A percentile compares a stretch with the other conserved stretches of the same genome.
Evolutionary conservation across 2,113 vertebrate genomes (phyloP).

Genomic region (Macaca fascicularis): T2T-MFA8v1.1 NC_088376.1:125520001-125520500

Average conservation of each 20-base stretch:
- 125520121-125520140: constrained; percentile 48
- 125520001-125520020: constrained; percentile 65
- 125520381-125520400: neutral
- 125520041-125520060: neutral
- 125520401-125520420: neutral
- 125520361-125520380: neutral
- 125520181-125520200: constrained; percentile 11
- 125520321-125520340: constrained; percentile 17
- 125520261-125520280: neutral
- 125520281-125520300: neutral
- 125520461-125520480: neutral
- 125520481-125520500: neutral
- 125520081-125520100: constrained; percentile 79
- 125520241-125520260: neutral
- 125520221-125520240: neutral
- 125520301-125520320: neutral
- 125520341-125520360: fast-evolving
- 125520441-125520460: neutral
- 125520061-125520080: constrained; percentile 70
- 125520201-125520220: constrained; percentile 27
- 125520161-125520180: neutral
- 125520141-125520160: constrained; percentile 57
- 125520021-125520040: constrained; percentile 53
- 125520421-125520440: neutral
- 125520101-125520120: constrained; percentile 67